Conservation (phyloP, 2,797 vertebrate species). For the Gallirallus australis region DNA sequence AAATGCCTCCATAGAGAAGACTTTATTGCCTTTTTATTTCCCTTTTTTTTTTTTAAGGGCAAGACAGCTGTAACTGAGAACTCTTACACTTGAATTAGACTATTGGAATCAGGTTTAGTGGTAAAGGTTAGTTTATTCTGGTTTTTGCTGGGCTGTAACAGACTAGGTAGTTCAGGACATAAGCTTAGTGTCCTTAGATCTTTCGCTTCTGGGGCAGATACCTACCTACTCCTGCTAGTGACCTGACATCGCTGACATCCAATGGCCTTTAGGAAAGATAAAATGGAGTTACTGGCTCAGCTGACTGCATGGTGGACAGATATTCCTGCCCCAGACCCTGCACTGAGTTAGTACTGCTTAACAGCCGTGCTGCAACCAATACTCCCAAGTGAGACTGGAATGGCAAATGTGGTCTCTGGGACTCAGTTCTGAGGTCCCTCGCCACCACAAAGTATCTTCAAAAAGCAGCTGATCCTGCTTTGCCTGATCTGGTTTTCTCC, state of each 20-base stretch:
- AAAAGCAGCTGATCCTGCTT: background rate
- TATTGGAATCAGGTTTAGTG: background rate
- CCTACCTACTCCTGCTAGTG: background rate
- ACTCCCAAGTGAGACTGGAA: background rate
- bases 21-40: background rate
- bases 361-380: background rate
- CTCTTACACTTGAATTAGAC: background rate
- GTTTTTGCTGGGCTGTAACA: background rate
- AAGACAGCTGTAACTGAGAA: background rate
- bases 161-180: background rate
- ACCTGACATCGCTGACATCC: background rate
- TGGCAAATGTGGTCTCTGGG: background rate
- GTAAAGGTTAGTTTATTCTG: background rate
- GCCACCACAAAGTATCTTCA: background rate
- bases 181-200: background rate
- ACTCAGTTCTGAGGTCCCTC: background rate
- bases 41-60: background rate
- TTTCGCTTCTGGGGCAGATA: background rate
- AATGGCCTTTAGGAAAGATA: background rate
- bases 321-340: background rate
- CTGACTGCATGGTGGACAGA: background rate
- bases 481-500: background rate
- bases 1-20: slow-evolving; percentile 27
- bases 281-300: background rate
- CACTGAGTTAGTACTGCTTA: background rate